Base-by-base conservation (phyloP, 2,113 vertebrate species). In the Thalassarche chlororhynchos region DNA sequence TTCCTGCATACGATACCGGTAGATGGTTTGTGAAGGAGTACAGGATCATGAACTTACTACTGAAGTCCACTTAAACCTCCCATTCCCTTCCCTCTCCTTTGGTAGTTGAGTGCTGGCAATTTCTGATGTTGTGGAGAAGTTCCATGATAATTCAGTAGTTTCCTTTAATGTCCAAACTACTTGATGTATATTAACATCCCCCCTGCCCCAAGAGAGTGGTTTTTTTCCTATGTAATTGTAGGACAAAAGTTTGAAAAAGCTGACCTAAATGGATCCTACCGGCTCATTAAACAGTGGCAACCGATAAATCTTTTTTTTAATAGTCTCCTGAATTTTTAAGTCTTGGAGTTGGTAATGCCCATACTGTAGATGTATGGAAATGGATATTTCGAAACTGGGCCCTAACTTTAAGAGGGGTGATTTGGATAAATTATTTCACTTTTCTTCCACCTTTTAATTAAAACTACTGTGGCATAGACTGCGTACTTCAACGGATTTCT, bases 351-450 rank as follows among this genome's bases (percentile, higher is more conserved):
- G 81, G 74, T 93, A 79, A 61, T 85, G 62, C 91, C 66, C 70
- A 17, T 61, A 5, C 47, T 76, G 70, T 14, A 75, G 86, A 93
- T 66, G 64, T 62, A 70, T 75, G 77, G 84, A 90, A 90, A 93
- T 82, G 69, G 84, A 29, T 93, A 34, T 87, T 94, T 84, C 64
- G 52, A 36, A 90, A 55, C 49, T 16, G 52, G 40, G 72, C 51
- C 55, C 26, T 29, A 82, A 70, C 74, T 92, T 89, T 20, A 81
- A 55, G 84, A 10, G 75, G 58, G 49, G 57, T 85, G 86, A 92
- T 96, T 94, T 86, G 94, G 88, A 94, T 93, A 97, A 97, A 97
- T 93, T 55, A 94, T 97, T 95, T 95, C 95, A 57, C 86, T 94
- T 89, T 42, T 38, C 83, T 71, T 90, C 65, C 84, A 87, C 93